Conservation (phyloP, 2,113 vertebrate species). For the Tautogolabrus adspersus region DNA sequence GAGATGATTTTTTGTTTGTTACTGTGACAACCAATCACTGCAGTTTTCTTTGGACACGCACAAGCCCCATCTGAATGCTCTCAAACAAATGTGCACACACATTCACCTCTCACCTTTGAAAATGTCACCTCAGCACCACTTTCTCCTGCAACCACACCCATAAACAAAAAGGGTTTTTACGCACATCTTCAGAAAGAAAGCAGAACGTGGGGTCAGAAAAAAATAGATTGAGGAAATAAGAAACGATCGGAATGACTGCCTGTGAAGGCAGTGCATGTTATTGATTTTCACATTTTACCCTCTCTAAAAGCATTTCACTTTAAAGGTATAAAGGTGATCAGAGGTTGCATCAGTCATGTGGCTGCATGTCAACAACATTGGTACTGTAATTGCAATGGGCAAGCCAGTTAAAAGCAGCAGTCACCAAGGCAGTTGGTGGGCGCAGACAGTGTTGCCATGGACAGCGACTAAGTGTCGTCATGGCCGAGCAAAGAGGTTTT, state of each 20-base stretch:
- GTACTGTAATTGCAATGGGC: slow-evolving; percentile 32
- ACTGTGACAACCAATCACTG: slow-evolving; percentile 62
- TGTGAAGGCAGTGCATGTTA: background rate
- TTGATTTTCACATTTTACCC: background rate
- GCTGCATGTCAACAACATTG: slow-evolving; percentile 33
- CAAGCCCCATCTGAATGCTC: background rate
- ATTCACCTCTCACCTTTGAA: slow-evolving; percentile 40
- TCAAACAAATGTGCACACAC: slow-evolving; percentile 1
- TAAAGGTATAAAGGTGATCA: background rate
- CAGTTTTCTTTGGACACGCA: slow-evolving; percentile 23
- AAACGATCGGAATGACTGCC: background rate
- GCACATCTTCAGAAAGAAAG: background rate
- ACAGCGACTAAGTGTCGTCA: slow-evolving; percentile 54
- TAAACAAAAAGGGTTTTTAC: background rate
- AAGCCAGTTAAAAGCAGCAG: slow-evolving; percentile 49
- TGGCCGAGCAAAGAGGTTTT: slow-evolving; percentile 35
- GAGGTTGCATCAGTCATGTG: slow-evolving; percentile 5
- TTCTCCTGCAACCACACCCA: background rate
- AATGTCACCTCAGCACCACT: slow-evolving; percentile 37
- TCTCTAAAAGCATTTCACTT: background rate
- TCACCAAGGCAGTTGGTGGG: slow-evolving; percentile 43
- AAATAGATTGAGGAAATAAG: background rate
- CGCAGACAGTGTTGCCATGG: slow-evolving; percentile 74
- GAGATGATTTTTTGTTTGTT: slow-evolving; percentile 52
- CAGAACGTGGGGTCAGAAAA: background rate